These are phyloP conservation scores for Chitala chitala DNA, from an alignment of 2,113 vertebrate species.

Conservation along the genomic window DNA sequence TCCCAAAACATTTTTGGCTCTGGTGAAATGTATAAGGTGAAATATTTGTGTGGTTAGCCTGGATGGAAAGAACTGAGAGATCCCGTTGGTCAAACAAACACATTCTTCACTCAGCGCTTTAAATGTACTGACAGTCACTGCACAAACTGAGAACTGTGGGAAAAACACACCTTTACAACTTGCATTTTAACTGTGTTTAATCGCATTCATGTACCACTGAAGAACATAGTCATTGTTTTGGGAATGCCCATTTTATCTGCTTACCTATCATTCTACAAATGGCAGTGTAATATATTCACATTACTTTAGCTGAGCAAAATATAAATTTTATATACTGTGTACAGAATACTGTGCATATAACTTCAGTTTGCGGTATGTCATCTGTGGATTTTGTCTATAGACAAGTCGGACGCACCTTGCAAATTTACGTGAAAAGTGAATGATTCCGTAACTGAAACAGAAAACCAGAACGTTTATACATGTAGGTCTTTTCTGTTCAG, in stretches of 20 bases:
- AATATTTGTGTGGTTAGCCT: slow-evolving; percentile 21
- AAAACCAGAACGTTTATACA: slow-evolving; percentile 14
- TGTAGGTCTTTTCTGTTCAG: slow-evolving; percentile 19
- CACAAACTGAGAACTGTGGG: not conserved
- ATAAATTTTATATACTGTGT: too few species aligned
- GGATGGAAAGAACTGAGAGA: not conserved
- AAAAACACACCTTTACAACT: slow-evolving; percentile 3
- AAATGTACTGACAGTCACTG: slow-evolving; percentile 9
- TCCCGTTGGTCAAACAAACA: slow-evolving; percentile 13
- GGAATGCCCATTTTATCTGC: not conserved
- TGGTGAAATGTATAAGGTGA: slow-evolving; percentile 19
- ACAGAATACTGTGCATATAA: slow-evolving; percentile 19
- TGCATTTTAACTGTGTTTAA: slow-evolving; percentile 17
- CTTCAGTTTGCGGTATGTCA: slow-evolving; percentile 20
- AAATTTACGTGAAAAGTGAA: slow-evolving; percentile 1
- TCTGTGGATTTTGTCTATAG: not conserved
- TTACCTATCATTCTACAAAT: slow-evolving; percentile 16
- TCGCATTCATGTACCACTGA: slow-evolving; percentile 14
- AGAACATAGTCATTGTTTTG: not conserved
- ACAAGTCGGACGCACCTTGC: slow-evolving; percentile 9
- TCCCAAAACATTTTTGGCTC: slow-evolving; percentile 8
- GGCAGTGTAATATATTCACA: slow-evolving; percentile 18
- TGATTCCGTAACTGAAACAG: slow-evolving; percentile 9
- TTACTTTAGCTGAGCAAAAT: slow-evolving; percentile 32
- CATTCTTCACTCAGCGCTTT: not conserved